Evolutionary conservation across 1,140 invertebrate species (phyloP).

Genomic region (Megalopta genalis): DNA sequence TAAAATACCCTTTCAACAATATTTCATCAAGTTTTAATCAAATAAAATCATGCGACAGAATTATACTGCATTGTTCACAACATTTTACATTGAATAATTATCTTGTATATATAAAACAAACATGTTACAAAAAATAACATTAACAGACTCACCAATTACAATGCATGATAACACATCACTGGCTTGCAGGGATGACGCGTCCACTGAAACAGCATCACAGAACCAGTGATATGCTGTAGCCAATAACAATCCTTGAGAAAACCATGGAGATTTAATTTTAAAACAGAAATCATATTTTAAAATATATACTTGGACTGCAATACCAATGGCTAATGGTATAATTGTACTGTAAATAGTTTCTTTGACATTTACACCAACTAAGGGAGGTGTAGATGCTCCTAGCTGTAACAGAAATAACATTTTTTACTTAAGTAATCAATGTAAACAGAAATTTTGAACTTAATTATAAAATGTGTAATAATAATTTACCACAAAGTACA

Average conservation of each 20-base stretch:
- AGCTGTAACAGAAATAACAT: slow-evolving; percentile 58
- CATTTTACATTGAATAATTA: not conserved
- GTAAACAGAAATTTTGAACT: not conserved
- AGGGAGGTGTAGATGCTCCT: slow-evolving; percentile 70
- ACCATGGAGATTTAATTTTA: slow-evolving; percentile 65
- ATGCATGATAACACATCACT: slow-evolving; percentile 75
- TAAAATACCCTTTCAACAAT: not conserved
- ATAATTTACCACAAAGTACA: slow-evolving; percentile 75
- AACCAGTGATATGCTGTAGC: slow-evolving; percentile 76
- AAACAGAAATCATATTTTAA: slow-evolving; percentile 48
- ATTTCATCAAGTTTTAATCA: not conserved
- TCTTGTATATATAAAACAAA: not conserved
- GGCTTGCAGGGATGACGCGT: slow-evolving; percentile 73
- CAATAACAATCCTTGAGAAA: slow-evolving; percentile 71
- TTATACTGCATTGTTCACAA: slow-evolving; percentile 1
- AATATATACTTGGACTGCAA: slow-evolving; percentile 60
- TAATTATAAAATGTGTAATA: not conserved
- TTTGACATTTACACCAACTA: slow-evolving; percentile 73
- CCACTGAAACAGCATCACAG: slow-evolving; percentile 74
- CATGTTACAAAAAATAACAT: not conserved
- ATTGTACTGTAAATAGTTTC: slow-evolving; percentile 75
- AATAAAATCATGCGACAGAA: not conserved
- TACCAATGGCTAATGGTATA: slow-evolving; percentile 72
- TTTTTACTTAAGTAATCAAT: not conserved
- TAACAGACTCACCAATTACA: slow-evolving; percentile 68